These are phyloP conservation scores for Forbesichthys agassizii DNA, from an alignment of 2,113 vertebrate genomes.

Conservation along the genomic window DNA sequence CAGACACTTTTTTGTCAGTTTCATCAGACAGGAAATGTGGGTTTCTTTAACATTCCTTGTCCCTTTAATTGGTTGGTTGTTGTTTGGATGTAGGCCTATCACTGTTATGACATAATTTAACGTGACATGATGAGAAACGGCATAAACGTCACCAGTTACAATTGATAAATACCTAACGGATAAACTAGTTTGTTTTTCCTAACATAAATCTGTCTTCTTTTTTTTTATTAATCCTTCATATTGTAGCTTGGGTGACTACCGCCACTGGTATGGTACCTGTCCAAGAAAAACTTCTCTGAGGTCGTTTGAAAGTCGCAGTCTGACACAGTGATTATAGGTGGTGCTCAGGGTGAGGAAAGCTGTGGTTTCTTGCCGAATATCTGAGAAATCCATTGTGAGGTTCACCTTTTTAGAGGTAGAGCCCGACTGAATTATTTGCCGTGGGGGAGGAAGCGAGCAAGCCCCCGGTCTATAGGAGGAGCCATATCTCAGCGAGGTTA, in stretches of 20 bases:
- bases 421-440: conserved; percentile 66
- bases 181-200: conserved; percentile 23
- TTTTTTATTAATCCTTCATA: conserved; percentile 35
- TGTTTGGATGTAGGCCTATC: not conserved
- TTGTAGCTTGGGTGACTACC: conserved; percentile 53
- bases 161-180: conserved; percentile 16
- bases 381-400: conserved; percentile 75
- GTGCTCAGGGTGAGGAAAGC: conserved; percentile 71
- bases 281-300: conserved; percentile 76
- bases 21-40: too few relatives aligned
- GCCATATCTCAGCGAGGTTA: conserved; percentile 44
- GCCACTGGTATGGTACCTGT: conserved; percentile 63
- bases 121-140: conserved; percentile 15
- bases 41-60: too few relatives aligned
- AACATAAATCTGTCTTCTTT: conserved; percentile 34
- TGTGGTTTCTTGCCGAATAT: conserved; percentile 68
- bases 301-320: conserved; percentile 56
- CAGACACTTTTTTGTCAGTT: too few relatives aligned
- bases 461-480: conserved; percentile 41
- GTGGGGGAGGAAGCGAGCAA: conserved; percentile 51
- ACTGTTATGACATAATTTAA: conserved; percentile 6
- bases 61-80: not conserved
- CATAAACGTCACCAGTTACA: conserved; percentile 9
- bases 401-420: conserved; percentile 58
- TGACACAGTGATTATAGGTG: conserved; percentile 74